Evolutionary conservation across 2,888 invertebrate genomes (phyloP).

Genomic region (Mechanitis mazaeus): DNA sequence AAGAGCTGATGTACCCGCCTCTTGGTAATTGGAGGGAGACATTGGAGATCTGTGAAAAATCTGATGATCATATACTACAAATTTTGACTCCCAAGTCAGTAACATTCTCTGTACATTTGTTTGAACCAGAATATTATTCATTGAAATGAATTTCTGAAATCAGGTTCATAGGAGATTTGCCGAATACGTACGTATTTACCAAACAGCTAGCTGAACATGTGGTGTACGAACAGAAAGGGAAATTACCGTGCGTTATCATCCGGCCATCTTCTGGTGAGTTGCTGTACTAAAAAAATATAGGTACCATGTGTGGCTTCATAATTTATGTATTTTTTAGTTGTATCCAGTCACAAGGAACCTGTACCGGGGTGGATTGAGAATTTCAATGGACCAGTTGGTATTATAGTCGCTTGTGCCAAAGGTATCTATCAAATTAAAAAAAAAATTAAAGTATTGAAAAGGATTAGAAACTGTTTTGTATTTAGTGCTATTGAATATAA

Average conservation of each 20-base stretch:
- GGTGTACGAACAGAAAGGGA: constrained; percentile 80
- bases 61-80: constrained; percentile 74
- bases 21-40: constrained; percentile 81
- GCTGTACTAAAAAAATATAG: constrained; percentile 1
- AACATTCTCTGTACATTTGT: background rate
- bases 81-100: constrained; percentile 79
- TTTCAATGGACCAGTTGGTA: constrained; percentile 90
- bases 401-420: constrained; percentile 83
- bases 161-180: constrained; percentile 81
- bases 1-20: constrained; percentile 85
- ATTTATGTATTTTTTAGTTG: constrained; percentile 64
- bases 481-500: too few species aligned
- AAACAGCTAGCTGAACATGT: constrained; percentile 92
- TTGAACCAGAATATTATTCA: too few species aligned
- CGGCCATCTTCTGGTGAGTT: constrained; percentile 90
- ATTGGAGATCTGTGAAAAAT: constrained; percentile 78
- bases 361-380: constrained; percentile 92
- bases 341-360: constrained; percentile 80
- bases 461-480: too few species aligned
- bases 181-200: constrained; percentile 95
- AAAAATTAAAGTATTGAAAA: too few species aligned
- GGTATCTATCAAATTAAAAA: constrained; percentile 50
- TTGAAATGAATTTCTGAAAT: too few species aligned
- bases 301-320: background rate
- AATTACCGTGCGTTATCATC: constrained; percentile 85